Conservation (phyloP, 2,113 vertebrate species). For the Puffinus mauretanicus region DNA sequence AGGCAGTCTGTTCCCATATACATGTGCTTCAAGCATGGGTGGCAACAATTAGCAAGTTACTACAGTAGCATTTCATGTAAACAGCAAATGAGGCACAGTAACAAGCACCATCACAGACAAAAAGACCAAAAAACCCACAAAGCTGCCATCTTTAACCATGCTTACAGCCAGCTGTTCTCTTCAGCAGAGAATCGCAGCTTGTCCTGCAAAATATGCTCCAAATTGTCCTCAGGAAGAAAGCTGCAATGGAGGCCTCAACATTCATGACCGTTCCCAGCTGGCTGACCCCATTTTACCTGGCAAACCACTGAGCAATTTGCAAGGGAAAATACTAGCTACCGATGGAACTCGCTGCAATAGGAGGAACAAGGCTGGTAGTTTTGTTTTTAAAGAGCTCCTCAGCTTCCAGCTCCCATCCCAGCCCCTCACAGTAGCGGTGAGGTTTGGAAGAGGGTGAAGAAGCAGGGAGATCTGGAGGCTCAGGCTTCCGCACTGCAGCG, state of each 20-base stretch:
- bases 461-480: neutral
- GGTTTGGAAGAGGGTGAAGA: neutral
- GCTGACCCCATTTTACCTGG: neutral
- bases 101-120: neutral
- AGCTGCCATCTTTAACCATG: neutral
- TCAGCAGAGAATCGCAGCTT: neutral
- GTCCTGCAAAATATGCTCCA: neutral
- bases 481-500: fast-evolving
- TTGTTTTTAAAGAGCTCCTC: neutral
- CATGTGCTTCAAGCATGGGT: neutral
- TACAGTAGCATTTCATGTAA: neutral
- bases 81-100: constrained; percentile 39
- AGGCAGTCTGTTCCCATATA: fast-evolving
- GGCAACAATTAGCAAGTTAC: neutral
- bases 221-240: neutral
- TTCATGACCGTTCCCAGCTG: neutral
- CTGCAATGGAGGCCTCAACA: neutral
- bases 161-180: neutral
- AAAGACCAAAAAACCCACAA: neutral
- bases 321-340: neutral
- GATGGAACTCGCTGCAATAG: neutral
- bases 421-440: neutral
- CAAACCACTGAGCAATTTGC: neutral
- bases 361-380: neutral
- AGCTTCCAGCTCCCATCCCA: neutral